phyloP scores from a whole-genome alignment of 1,140 invertebrate genomes.

The Tetragonula clypearis region DNA sequence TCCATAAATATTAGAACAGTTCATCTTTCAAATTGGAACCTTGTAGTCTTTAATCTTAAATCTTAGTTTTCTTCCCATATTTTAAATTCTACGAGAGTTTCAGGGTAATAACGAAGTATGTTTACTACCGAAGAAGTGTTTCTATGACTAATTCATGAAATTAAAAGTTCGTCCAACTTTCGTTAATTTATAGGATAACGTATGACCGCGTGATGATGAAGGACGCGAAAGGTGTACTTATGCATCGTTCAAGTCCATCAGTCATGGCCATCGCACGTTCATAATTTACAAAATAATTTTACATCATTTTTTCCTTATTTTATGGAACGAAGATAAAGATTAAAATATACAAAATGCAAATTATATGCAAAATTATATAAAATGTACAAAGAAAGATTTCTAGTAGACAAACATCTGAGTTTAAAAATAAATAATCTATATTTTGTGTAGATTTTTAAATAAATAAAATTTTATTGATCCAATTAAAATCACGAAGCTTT shows the following conservation, averaged over 20 bases:
- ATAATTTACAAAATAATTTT: background rate
- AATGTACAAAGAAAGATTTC: no score
- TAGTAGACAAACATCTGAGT: background rate
- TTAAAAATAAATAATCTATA: background rate
- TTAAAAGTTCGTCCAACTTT: background rate
- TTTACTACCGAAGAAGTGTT: background rate
- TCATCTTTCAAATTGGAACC: background rate
- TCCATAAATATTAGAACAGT: background rate
- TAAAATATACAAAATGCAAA: no score
- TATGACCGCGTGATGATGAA: background rate
- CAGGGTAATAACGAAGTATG: background rate
- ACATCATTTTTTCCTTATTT: background rate
- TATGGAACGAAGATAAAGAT: no score
- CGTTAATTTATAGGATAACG: background rate
- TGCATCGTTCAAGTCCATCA: background rate
- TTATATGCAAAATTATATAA: no score
- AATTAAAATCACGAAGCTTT: background rate
- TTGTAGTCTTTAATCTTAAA: background rate
- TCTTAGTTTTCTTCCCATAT: background rate
- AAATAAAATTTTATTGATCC: slow-evolving; percentile 5
- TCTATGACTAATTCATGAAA: background rate
- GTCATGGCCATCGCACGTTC: no score
- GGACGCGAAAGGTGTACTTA: no score
- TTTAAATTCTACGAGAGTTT: background rate
- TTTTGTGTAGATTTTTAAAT: background rate